phyloP scores from a whole-genome alignment of 2,797 vertebrate genomes.

The Anguilla megastoma region DNA sequence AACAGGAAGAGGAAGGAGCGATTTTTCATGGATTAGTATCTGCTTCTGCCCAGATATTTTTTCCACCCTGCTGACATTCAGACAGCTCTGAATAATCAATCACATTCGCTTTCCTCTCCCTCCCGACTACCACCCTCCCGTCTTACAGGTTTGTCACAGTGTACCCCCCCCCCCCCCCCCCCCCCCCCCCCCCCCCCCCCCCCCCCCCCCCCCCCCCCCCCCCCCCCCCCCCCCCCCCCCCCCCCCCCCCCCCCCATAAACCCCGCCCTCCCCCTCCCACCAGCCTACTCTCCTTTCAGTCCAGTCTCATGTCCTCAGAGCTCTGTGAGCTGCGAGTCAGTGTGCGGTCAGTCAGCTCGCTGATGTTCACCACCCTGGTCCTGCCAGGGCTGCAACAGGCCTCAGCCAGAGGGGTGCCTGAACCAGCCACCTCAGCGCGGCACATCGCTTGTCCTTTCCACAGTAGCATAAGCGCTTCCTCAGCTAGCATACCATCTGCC shows the following conservation, averaged over 20 bases:
- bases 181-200: not conserved
- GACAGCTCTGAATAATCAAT: constrained; percentile 78
- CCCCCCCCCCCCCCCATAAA: not conserved
- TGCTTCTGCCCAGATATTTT: constrained; percentile 69
- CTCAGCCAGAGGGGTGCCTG: not conserved
- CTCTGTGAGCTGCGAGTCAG: not conserved
- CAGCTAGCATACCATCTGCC: not conserved
- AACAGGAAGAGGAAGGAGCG: constrained; percentile 83
- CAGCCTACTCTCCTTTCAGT: not conserved
- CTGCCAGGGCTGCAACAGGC: not conserved
- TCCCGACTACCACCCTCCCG: constrained; percentile 30
- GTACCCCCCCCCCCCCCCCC: not conserved
- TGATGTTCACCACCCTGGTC: not conserved
- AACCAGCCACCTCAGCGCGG: not conserved
- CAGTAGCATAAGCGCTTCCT: not conserved
- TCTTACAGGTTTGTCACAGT: constrained; percentile 18
- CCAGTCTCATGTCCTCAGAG: not conserved
- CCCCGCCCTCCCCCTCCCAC: not conserved
- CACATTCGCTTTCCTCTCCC: constrained; percentile 57
- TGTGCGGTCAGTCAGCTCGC: not conserved
- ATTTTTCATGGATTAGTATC: constrained; percentile 82
- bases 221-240: not conserved
- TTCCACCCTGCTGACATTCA: constrained; percentile 78
- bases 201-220: not conserved
- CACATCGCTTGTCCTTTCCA: not conserved